These are phyloP conservation scores for Agrenia bidenticulata DNA, from an alignment of 2,888 invertebrate genomes.

Conservation along the genomic window DNA sequence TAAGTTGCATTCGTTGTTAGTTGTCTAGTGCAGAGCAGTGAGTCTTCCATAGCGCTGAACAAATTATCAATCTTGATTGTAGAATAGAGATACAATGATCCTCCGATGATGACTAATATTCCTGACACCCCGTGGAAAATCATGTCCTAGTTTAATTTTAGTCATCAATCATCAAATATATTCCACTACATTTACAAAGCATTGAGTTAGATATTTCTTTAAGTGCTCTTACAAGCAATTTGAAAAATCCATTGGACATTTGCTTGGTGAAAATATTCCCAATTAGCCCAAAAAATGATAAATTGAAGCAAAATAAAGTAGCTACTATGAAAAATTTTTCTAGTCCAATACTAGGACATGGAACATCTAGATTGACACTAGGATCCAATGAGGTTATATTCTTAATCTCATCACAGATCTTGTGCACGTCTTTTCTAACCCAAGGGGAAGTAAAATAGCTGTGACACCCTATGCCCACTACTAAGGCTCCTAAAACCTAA, in stretches of 20 bases:
- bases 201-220: not conserved
- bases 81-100: constrained; percentile 13
- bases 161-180: too few species aligned
- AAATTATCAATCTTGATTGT: not conserved
- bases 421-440: constrained; percentile 8
- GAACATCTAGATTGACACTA: not conserved
- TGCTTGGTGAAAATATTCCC: constrained; percentile 11
- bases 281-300: not conserved
- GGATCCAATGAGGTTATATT: not conserved
- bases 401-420: constrained; percentile 8
- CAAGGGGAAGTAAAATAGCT: constrained; percentile 1
- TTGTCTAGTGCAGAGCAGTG: not conserved
- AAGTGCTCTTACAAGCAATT: not conserved
- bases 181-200: too few species aligned
- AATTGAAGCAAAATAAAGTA: not conserved
- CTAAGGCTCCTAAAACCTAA: not conserved
- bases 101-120: not conserved
- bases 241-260: constrained; percentile 7
- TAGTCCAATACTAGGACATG: not conserved
- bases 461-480: constrained; percentile 1
- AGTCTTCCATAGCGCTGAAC: not conserved
- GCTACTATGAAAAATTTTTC: constrained; percentile 5
- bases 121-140: not conserved
- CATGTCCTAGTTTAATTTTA: constrained; percentile 1
- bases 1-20: not conserved